Evolutionary conservation across 2,113 vertebrate species (phyloP).

Genomic region (Sprattus sprattus): DNA sequence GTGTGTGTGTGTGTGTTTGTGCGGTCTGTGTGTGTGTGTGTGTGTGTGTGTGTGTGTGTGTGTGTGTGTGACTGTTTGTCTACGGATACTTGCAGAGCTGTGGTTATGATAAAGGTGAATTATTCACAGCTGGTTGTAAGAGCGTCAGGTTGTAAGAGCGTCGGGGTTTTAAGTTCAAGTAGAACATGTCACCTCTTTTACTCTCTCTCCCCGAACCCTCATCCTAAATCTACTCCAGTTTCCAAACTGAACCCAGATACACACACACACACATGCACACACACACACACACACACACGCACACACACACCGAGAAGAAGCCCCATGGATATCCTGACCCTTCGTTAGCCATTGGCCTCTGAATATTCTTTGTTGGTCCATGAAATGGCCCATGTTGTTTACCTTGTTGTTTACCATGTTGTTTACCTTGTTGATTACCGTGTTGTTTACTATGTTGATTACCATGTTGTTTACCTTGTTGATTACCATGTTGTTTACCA

Average conservation of each 20-base stretch:
- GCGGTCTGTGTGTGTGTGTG: not conserved
- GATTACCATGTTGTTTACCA: too few species aligned
- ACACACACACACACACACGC: not conserved
- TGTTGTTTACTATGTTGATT: too few species aligned
- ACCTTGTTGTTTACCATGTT: too few species aligned
- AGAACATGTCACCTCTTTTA: too few species aligned
- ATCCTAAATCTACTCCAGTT: not conserved
- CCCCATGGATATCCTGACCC: slow-evolving; percentile 15
- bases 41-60: not conserved
- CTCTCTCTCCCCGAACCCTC: not conserved
- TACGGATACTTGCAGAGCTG: slow-evolving; percentile 19
- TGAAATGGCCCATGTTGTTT: slow-evolving; percentile 99
- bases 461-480: too few species aligned
- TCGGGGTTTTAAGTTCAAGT: too few species aligned
- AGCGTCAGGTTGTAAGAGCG: not conserved
- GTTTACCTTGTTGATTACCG: too few species aligned
- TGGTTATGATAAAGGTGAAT: slow-evolving; percentile 34
- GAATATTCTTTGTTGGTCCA: slow-evolving; percentile 65
- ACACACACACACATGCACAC: not conserved
- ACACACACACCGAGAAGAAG: not conserved
- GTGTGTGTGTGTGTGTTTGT: not conserved
- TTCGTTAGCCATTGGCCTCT: slow-evolving; percentile 56
- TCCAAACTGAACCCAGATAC: not conserved
- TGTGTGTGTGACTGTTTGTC: not conserved
- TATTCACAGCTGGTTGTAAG: not conserved